A percentile compares a stretch with the other conserved stretches of the same genome.
Evolutionary conservation across 2,888 invertebrate species (phyloP).

Genomic region (Heliconius sara): DNA sequence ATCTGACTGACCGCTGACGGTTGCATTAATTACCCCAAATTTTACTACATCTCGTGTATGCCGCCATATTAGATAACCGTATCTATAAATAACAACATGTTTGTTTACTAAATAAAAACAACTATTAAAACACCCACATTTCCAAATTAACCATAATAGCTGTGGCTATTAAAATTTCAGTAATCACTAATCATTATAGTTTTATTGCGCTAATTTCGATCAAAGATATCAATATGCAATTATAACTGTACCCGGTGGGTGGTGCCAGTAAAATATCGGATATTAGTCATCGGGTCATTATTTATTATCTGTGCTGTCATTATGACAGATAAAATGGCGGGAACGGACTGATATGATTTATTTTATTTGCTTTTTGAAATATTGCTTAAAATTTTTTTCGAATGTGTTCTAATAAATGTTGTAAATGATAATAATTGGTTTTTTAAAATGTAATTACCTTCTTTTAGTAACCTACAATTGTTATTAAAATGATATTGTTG

Average conservation of each 20-base stretch:
- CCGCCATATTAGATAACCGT: conserved; percentile 8
- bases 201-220: conserved; percentile 33
- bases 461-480: not conserved
- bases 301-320: conserved; percentile 41
- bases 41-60: not conserved
- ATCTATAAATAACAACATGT: conserved; percentile 18
- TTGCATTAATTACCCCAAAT: conserved; percentile 8
- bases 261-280: conserved; percentile 31
- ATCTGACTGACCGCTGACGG: conserved; percentile 6
- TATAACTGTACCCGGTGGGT: conserved; percentile 40
- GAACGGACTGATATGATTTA: conserved; percentile 31
- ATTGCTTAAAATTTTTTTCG: conserved; percentile 9
- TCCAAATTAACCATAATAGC: conserved; percentile 19
- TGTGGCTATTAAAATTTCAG: conserved; percentile 1
- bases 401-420: not conserved
- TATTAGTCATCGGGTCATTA: conserved; percentile 38
- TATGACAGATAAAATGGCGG: conserved; percentile 40
- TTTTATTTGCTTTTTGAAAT: conserved; percentile 29
- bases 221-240: conserved; percentile 35
- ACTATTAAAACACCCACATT: conserved; percentile 18
- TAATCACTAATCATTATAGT: conserved; percentile 28
- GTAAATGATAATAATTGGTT: conserved; percentile 7
- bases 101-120: conserved; percentile 29
- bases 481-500: not conserved
- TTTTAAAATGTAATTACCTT: not conserved